Evolutionary conservation across 2,113 vertebrate species (phyloP), one percentile per base, ranked within the genome.

Genomic region (Oenanthe melanoleuca): DNA sequence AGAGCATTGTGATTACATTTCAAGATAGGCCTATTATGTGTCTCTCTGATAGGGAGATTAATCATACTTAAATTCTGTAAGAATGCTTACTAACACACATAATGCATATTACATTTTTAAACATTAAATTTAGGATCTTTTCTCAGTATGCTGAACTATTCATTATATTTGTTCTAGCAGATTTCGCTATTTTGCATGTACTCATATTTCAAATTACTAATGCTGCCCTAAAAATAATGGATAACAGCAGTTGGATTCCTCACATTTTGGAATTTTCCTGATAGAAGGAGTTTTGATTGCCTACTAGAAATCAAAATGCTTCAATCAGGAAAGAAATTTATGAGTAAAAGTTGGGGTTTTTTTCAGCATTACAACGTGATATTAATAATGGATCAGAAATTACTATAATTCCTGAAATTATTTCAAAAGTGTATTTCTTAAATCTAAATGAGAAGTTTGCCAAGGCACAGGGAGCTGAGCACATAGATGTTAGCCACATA

Each of bases 281-380:
- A 24, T 21, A 17, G 38, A 40, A 2, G 3, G 1, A 1, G 1
- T 59, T 12, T 71, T 73, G 1, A 11, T 57, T 64, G 12, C 14
- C 23, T 70, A 14, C 4, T 28, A 82, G 49, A 82, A 88, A 63
- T 23, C 3, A 59, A 47, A 74, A 70, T 45, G 7, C 9, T 73
- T 7, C 21, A 77, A 21, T 26, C 11, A 53, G 25, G 8, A 85
- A 61, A 40, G 24, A 81, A 91, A 67, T 57, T 6, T 4, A 10
- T 53, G 8, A 53, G 7, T 40, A 11, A 77, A 91, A 49, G 13
- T 26, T 67, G 4, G 28, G 4, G 28, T 64, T 80, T 12, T 86
- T 83, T 80, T 21, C 15, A 85, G 40, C 0, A 9, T 45, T 82
- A 81, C n/a, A 42, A 65, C 5, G 3, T 33, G 6, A 3, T 61